These are phyloP conservation scores for Narcine bancroftii DNA, from an alignment of 2,113 vertebrate species.

Conservation along the genomic window DNA sequence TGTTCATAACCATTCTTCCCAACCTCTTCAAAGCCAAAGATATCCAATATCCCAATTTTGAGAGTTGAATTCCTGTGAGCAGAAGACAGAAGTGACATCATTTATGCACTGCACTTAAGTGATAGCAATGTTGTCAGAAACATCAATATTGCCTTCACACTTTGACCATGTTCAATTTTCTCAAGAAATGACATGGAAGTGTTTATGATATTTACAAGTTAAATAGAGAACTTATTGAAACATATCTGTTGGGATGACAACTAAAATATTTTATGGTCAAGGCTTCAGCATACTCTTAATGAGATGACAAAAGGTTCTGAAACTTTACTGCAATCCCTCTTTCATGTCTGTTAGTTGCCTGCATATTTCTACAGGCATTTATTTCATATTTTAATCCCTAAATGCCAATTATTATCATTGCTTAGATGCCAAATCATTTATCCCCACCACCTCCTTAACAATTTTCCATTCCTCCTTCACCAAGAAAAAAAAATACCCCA, in stretches of 20 bases:
- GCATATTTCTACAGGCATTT: no score
- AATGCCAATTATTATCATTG: no score
- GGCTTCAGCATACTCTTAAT: not conserved
- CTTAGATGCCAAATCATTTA: no score
- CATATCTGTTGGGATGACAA: not conserved
- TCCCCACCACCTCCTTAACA: no score
- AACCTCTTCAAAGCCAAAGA: conserved; percentile 91
- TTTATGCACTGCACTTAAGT: not conserved
- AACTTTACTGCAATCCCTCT: no score
- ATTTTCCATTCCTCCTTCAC: no score
- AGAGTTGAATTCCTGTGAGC: conserved; percentile 61
- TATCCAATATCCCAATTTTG: conserved; percentile 81
- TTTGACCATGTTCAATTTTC: not conserved
- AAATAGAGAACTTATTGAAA: not conserved
- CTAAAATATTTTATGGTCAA: not conserved
- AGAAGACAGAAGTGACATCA: not conserved
- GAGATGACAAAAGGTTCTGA: not conserved
- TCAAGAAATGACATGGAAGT: no score
- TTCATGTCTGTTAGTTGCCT: no score
- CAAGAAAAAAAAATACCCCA: no score
- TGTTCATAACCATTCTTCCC: conserved; percentile 84
- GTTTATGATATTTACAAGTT: no score
- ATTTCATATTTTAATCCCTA: no score
- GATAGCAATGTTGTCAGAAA: not conserved
- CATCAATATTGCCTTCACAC: not conserved